phyloP scores from a whole-genome alignment of 2,797 vertebrate species.

The Micromesistius poutassou region DNA sequence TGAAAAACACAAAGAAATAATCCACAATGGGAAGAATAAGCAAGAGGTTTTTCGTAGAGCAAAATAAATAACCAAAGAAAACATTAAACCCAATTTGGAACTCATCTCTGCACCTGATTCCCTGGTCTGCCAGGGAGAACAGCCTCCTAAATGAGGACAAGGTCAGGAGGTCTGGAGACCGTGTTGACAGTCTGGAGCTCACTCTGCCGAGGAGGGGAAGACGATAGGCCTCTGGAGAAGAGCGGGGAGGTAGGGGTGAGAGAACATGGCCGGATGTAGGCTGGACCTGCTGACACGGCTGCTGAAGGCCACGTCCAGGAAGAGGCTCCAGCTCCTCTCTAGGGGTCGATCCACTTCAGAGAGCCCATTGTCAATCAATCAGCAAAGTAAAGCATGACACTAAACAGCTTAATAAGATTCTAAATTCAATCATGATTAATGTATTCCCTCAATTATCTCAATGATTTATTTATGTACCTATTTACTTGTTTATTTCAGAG shows the following conservation, averaged over 20 bases:
- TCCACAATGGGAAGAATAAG: neutral
- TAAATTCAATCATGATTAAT: neutral
- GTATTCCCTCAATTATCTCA: neutral
- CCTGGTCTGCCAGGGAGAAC: neutral
- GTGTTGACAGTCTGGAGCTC: neutral
- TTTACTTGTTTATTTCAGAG: neutral
- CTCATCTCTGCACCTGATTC: neutral
- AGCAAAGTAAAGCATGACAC: neutral
- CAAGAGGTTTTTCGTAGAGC: constrained; percentile 27
- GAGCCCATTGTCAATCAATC: neutral
- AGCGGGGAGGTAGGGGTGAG: neutral
- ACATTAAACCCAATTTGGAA: constrained; percentile 22
- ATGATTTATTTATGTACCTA: neutral
- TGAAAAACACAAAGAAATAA: constrained; percentile 15
- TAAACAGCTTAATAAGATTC: neutral
- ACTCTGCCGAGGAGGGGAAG: constrained; percentile 1
- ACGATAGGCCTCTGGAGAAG: neutral
- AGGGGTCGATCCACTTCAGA: neutral
- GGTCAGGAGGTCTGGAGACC: neutral
- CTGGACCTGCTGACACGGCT: neutral
- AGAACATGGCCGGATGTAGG: neutral
- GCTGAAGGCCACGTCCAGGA: constrained; percentile 5
- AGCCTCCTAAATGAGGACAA: neutral
- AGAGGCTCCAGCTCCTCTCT: neutral
- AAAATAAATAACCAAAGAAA: constrained; percentile 43